Evolutionary conservation across 2,888 invertebrate genomes (phyloP), one percentile per base, ranked within the genome.

Genomic region (Lithophane semibrunnea): DNA sequence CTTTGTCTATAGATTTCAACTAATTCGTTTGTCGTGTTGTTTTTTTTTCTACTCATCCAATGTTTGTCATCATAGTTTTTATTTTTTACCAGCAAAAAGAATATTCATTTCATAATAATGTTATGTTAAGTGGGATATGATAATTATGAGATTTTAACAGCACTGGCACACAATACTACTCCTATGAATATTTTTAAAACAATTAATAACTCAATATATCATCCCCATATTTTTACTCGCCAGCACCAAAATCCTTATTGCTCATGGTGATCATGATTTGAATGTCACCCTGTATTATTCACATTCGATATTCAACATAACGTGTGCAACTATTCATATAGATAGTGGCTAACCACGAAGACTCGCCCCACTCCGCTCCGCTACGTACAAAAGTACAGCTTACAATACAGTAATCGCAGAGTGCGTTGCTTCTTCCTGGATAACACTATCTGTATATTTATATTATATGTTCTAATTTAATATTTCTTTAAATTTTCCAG

Each of bases 401-500:
- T 37, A 37, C 4, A 37, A 4, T 37, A 37, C 37, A 5, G 37
- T 37, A 37, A 37, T 4, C 37, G 37, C 37, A 4, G 4, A 37
- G 37, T 37, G 37, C 37, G 37, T 0, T 4, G 37, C 5, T 37
- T 37, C 37, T 37, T 37, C 5, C 5, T 37, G 37, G 37, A 37
- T 37, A 37, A 37, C 37, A 37, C 37, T 37, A 37, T 37, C 37
- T 37, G 37, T 37, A 37, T 37, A 37, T 52, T 52, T 52, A 7
- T 8, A 52, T 52, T 52, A 52, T 0, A 71, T 29, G 37, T 67
- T 56, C 13, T 73, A 3, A 66, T 29, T 74, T 78, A 72, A 73
- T 75, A 65, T 61, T 37, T 3, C 18, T 66, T 77, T 86, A 85
- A 84, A 84, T 69, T 88, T 90, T 97, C 93, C 96, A 97, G 97